Percentiles rank a stretch among this genome's conserved stretches.
These are phyloP conservation scores for Corythornis leucogaster DNA, from an alignment of 2,797 vertebrate genomes.

Conservation along the genomic window DNA sequence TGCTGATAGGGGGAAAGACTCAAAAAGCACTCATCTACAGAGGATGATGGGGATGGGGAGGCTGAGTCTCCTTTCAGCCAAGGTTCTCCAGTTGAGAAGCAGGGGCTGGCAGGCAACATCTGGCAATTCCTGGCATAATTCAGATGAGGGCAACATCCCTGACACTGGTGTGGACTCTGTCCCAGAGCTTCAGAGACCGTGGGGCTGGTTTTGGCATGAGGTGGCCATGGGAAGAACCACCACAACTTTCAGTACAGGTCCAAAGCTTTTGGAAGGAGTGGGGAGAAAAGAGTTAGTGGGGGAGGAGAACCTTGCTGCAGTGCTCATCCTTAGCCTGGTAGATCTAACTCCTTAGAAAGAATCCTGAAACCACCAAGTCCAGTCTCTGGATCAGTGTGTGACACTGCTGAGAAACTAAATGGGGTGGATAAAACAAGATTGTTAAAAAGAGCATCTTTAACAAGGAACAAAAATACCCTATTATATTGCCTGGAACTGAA, in stretches of 20 bases:
- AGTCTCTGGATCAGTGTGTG: not conserved
- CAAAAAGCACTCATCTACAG: not conserved
- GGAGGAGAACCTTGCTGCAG: not conserved
- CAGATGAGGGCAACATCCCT: not conserved
- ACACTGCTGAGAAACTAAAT: not conserved
- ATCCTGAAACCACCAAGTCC: not conserved
- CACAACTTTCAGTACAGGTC: not conserved
- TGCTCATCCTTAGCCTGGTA: not conserved
- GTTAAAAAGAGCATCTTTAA: not conserved
- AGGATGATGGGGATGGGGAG: not conserved
- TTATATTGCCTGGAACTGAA: not conserved
- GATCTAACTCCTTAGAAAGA: not conserved
- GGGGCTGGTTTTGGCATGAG: not conserved
- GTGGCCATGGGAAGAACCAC: not conserved
- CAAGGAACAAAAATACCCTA: not conserved
- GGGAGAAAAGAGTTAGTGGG: not conserved
- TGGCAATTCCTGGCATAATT: not conserved
- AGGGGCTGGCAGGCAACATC: not conserved
- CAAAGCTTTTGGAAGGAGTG: not conserved
- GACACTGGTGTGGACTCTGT: not conserved
- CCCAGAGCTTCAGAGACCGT: not conserved
- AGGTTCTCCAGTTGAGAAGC: fast-evolving
- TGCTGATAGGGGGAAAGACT: not conserved
- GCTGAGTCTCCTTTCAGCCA: not conserved
- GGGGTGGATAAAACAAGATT: not conserved